Evolutionary conservation across 2,888 invertebrate genomes (phyloP).

Genomic region (Dolichopus griseipennis): DNA sequence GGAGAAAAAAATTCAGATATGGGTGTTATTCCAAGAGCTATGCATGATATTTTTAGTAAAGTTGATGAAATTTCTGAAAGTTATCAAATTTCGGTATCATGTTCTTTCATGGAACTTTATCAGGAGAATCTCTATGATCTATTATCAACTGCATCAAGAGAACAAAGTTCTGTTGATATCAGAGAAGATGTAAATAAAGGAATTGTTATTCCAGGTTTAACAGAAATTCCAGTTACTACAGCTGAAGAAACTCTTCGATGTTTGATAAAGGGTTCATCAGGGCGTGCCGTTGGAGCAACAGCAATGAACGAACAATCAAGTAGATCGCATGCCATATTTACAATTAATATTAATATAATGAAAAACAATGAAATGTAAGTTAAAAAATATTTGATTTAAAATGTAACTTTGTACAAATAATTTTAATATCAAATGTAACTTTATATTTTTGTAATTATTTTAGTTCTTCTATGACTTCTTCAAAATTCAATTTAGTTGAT

Average conservation of each 20-base stretch:
- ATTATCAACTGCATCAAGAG: slow-evolving; percentile 57
- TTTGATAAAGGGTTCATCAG: slow-evolving; percentile 60
- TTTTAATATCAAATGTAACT: too few relatives aligned
- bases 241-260: slow-evolving; percentile 60
- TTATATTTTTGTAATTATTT: background rate
- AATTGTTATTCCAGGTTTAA: slow-evolving; percentile 53
- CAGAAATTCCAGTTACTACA: slow-evolving; percentile 54
- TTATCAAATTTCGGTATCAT: slow-evolving; percentile 58
- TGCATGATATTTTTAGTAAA: slow-evolving; percentile 68
- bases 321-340: slow-evolving; percentile 84
- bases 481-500: slow-evolving; percentile 87
- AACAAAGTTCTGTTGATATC: slow-evolving; percentile 69
- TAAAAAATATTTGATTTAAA: too few relatives aligned
- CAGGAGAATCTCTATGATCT: slow-evolving; percentile 84
- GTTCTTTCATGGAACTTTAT: slow-evolving; percentile 82
- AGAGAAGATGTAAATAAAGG: slow-evolving; percentile 62
- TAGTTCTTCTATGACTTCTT: slow-evolving; percentile 52
- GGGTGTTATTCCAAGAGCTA: slow-evolving; percentile 82
- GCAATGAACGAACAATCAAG: slow-evolving; percentile 89
- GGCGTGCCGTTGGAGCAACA: slow-evolving; percentile 76
- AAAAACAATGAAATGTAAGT: slow-evolving; percentile 53
- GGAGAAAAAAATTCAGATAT: slow-evolving; percentile 53
- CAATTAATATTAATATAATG: slow-evolving; percentile 59
- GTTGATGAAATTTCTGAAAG: slow-evolving; percentile 47
- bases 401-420: too few relatives aligned